Evolutionary conservation across 35 echinoderm and acorn worm genomes (phyloP).

Genomic region (Lytechinus variegatus): DNA sequence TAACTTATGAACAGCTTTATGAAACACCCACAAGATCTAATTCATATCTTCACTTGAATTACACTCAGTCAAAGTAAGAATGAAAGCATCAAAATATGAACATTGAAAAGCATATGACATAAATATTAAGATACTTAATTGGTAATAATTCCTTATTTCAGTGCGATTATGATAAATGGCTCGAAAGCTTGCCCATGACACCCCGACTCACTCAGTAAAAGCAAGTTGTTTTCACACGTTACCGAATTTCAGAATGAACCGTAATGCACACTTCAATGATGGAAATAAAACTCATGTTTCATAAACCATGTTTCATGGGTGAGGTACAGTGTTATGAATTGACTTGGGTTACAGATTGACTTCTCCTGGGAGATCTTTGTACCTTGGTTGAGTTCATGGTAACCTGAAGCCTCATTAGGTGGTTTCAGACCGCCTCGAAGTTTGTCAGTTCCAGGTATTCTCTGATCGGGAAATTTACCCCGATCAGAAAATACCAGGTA

Average conservation of each 20-base stretch:
- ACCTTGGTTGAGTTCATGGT: not conserved
- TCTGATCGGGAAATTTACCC: too few relatives aligned
- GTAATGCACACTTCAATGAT: not conserved
- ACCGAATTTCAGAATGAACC: not conserved
- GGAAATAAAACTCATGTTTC: not conserved
- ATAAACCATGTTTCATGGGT: not conserved
- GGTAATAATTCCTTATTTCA: not conserved
- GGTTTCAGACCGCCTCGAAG: too few relatives aligned
- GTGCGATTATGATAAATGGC: not conserved
- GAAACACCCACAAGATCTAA: too few relatives aligned
- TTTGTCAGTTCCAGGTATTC: too few relatives aligned
- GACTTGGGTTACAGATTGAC: not conserved
- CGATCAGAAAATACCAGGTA: too few relatives aligned
- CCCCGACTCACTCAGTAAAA: not conserved
- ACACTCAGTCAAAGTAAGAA: too few relatives aligned
- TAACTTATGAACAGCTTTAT: too few relatives aligned
- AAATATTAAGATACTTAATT: too few relatives aligned
- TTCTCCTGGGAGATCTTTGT: not conserved
- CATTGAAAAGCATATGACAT: too few relatives aligned
- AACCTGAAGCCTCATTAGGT: not conserved
- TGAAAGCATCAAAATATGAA: too few relatives aligned
- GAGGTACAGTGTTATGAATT: not conserved
- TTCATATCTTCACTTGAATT: too few relatives aligned
- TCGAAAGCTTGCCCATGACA: not conserved
- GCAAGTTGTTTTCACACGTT: constrained; percentile 6